Conservation (phyloP, 2,797 vertebrate species). For the Malacoctenus gilli region DNA sequence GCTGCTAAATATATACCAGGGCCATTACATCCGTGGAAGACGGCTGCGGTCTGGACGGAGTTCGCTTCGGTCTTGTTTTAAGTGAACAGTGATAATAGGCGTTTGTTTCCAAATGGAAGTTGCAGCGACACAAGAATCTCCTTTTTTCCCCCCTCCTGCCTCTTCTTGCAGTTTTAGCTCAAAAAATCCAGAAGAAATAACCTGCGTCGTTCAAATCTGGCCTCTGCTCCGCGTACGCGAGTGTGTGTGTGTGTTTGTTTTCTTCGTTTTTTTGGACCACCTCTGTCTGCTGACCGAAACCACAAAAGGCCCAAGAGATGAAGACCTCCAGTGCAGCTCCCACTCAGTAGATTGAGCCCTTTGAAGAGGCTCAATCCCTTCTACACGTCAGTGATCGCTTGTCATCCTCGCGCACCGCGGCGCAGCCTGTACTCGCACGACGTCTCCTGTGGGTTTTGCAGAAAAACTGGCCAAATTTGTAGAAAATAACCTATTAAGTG, state of each 20-base stretch:
- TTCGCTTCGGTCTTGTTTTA: conserved; percentile 19
- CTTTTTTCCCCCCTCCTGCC: not conserved
- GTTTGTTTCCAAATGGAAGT: conserved; percentile 36
- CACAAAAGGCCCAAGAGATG: not conserved
- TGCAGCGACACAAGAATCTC: conserved; percentile 3
- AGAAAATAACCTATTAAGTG: not conserved
- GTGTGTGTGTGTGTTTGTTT: too few species aligned
- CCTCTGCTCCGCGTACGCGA: too few species aligned
- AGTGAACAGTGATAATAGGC: conserved; percentile 32
- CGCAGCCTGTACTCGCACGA: not conserved
- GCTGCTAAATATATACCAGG: conserved; percentile 60
- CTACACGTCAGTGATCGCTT: not conserved
- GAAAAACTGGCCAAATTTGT: not conserved
- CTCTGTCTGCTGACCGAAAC: conserved; percentile 2
- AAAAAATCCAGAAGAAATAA: not conserved
- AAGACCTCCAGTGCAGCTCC: not conserved
- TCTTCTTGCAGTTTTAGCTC: conserved; percentile 1
- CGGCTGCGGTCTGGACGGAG: conserved; percentile 31
- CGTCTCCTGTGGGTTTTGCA: not conserved
- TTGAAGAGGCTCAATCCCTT: not conserved
- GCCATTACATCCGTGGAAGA: conserved; percentile 29
- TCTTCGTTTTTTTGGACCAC: too few species aligned
- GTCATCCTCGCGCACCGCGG: not conserved
- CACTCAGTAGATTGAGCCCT: not conserved
- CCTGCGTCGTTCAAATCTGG: not conserved